Base-by-base conservation (phyloP, 2,113 vertebrate species). In the Suricata suricatta region DNA sequence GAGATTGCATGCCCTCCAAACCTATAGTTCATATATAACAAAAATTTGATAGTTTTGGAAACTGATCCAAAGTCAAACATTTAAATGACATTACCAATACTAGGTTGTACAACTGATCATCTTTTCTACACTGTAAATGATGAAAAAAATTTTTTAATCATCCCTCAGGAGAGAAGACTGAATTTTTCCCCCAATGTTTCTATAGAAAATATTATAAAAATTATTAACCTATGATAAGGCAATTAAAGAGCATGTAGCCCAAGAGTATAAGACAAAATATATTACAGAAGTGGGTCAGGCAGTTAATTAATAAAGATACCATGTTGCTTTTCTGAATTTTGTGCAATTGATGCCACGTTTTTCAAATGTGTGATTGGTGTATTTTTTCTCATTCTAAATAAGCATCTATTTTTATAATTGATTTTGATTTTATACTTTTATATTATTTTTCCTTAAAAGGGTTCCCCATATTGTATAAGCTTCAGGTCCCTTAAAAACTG, bases 311-410 rank as follows among this genome's bases (percentile, higher is more conserved):
- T 93, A 84, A 93, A 93, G 5, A 83, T 27, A 52, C 2, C 35
- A 64, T 23, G 27, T 47, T 47, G 12, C 9, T 94, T 35, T 71
- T 72, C 60, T 80, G 16, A 66, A 71, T 92, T 79, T 88, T 74
- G 25, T 88, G 12, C 25, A 15, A 47, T 44, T 44, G 31, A 82
- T 16, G 77, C 79, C 15, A 80, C 31, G 14, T 88, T 87, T 66
- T 38, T 64, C 84, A 84, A 72, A 38, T 72, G 33, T 83, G 21
- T 50, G 17, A 50, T 68, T 57, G 38, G 0, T 71, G 15, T 52
- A 69, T 64, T 93, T 89, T 95, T 95, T n/a, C 50, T 88, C 31
- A 57, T 83, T 94, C 31, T 88, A 82, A 87, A 60, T 82, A 87
- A 90, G 60, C 29, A 29, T 31, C 5, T 10, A 85, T 4, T 85